phyloP scores from a whole-genome alignment of 2,888 invertebrate genomes.

The Cylloceria caligata region DNA sequence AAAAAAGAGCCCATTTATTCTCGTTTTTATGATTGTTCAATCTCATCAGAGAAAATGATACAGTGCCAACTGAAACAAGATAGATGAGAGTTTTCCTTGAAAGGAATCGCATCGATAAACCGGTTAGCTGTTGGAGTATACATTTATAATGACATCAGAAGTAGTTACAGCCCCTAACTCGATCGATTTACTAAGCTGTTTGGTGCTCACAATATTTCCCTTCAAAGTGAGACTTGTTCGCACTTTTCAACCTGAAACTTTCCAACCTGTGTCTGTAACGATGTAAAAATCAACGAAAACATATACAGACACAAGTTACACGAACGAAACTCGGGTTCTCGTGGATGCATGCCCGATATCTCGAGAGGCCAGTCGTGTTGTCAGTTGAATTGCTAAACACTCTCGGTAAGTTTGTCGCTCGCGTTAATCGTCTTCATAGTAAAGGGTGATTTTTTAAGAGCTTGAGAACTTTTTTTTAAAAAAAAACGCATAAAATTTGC shows the following conservation, averaged over 20 bases:
- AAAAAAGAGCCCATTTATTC: neutral
- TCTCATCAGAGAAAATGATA: slow-evolving; percentile 24
- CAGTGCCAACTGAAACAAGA: slow-evolving; percentile 46
- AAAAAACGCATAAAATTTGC: too few species aligned
- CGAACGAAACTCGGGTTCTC: neutral
- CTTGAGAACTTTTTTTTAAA: too few species aligned
- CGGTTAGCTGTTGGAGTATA: slow-evolving; percentile 56
- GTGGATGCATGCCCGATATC: slow-evolving; percentile 36
- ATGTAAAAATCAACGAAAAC: neutral
- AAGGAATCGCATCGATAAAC: slow-evolving; percentile 31
- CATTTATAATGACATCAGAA: slow-evolving; percentile 45
- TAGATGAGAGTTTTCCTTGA: slow-evolving; percentile 30
- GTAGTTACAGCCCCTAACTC: slow-evolving; percentile 6
- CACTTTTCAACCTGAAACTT: slow-evolving; percentile 65
- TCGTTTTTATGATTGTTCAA: slow-evolving; percentile 18
- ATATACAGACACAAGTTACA: neutral
- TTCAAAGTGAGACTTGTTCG: slow-evolving; percentile 61
- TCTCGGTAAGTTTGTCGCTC: slow-evolving; percentile 31
- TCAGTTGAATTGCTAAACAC: neutral
- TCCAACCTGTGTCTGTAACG: slow-evolving; percentile 61
- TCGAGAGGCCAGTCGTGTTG: neutral
- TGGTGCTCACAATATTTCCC: slow-evolving; percentile 44
- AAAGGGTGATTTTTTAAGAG: too few species aligned
- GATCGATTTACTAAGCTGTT: slow-evolving; percentile 35
- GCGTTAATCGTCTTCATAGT: slow-evolving; percentile 17